Conservation (phyloP, 1,140 invertebrate species). For the Phthorimaea operculella region DNA sequence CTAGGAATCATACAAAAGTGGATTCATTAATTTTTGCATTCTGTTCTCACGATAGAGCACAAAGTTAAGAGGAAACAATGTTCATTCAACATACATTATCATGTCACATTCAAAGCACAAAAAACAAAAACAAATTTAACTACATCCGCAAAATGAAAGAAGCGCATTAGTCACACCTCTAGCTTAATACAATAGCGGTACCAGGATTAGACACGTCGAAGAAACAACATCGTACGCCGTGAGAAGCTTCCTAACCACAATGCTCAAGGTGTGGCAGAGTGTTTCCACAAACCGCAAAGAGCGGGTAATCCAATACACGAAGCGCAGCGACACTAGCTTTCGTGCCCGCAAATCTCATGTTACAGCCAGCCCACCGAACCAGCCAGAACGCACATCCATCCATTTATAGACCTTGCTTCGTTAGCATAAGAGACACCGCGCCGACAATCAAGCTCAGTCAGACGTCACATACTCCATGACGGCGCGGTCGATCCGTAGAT, state of each 20-base stretch:
- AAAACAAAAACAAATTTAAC: slow-evolving; percentile 5
- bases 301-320: slow-evolving; percentile 62
- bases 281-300: slow-evolving; percentile 60
- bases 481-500: slow-evolving; percentile 52
- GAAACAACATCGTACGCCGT: slow-evolving; percentile 28
- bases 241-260: slow-evolving; percentile 56
- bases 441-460: background rate
- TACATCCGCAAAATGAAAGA: slow-evolving; percentile 2
- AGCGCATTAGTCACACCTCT: slow-evolving; percentile 11
- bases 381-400: background rate
- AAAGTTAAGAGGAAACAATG: background rate
- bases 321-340: slow-evolving; percentile 62
- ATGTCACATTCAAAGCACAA: background rate
- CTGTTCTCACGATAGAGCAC: background rate
- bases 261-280: slow-evolving; percentile 57
- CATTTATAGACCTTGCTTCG: slow-evolving; percentile 10
- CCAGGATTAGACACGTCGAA: slow-evolving; percentile 32
- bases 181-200: slow-evolving; percentile 27
- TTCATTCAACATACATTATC: background rate
- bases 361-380: slow-evolving; percentile 27
- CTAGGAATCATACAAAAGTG: background rate
- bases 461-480: background rate
- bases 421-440: background rate
- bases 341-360: slow-evolving; percentile 53
- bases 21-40: background rate